Conservation (phyloP, 2,888 invertebrate genomes). For the Xestia sexstrigata region DNA sequence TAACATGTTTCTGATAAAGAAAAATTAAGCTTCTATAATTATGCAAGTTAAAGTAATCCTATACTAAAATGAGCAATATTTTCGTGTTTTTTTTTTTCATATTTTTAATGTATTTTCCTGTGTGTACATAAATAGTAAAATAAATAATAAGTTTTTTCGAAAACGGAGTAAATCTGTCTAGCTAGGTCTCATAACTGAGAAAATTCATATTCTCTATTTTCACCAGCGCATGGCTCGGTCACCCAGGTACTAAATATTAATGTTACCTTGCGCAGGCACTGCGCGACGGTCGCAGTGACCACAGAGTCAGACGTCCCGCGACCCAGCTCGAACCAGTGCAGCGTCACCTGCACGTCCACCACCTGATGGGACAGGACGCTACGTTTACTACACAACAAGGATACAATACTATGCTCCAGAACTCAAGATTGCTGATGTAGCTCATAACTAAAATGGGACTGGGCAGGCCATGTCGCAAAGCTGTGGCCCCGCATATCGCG, state of each 20-base stretch:
- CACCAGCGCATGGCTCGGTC: too few species aligned
- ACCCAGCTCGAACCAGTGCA: slow-evolving; percentile 94
- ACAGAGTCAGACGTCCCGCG: slow-evolving; percentile 95
- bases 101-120: too few species aligned
- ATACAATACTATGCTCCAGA: neutral
- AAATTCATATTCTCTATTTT: too few species aligned
- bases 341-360: slow-evolving; percentile 93
- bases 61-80: too few species aligned
- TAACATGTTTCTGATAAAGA: too few species aligned
- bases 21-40: too few species aligned
- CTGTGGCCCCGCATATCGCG: neutral
- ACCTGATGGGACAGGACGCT: slow-evolving; percentile 80
- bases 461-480: neutral
- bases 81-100: too few species aligned
- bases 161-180: too few species aligned
- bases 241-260: neutral
- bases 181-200: too few species aligned
- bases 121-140: too few species aligned
- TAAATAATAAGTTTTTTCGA: too few species aligned
- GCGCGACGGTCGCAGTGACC: slow-evolving; percentile 95
- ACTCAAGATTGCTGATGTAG: neutral
- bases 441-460: neutral
- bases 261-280: slow-evolving; percentile 94
- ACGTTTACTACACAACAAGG: neutral
- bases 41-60: too few species aligned